Base-by-base conservation (phyloP, 2,888 invertebrate genomes). In the Stenchaetothrips biformis region DNA sequence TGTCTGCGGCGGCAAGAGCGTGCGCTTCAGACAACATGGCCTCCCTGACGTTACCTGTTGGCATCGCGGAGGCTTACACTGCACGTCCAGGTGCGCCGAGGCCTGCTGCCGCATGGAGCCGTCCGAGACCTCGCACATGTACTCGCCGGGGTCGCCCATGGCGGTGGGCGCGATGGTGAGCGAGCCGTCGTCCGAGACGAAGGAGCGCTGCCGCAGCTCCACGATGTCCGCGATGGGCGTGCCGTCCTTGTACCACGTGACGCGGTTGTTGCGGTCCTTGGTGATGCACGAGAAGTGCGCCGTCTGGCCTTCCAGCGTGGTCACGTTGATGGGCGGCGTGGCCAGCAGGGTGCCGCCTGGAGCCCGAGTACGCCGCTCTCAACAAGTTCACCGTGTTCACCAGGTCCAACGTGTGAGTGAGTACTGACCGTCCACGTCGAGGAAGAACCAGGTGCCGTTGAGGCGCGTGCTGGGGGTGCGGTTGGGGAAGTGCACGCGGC, bases 381-480 rank as follows among this genome's bases (percentile, higher is more conserved):
- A 37, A 37, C 37, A 37, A 2, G 37, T 37, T 1, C 1, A 37
- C 37, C 37, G 4, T 37, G 1, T 37, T 37, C 37, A 37, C 37
- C 1, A 37, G n/a, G n/a, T 37, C 37, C 37, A 37, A 37, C 37
- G 37, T 37, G 37, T 37, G 2, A 37, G 37, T n/a, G n/a, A n/a
- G n/a, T n/a, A 37, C 89, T 88, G 87, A 95, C 95, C 95, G 87
- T 95, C 94, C 62, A 97, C 96, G 81, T 93, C 91, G 81, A 97
- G 91, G 86, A 94, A 92, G 86, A 94, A 95, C 92, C 94, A 95
- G 47, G 96, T 96, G 83, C 97, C 96, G 88, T 97, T 97, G 86
- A 94, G 93, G 83, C 94, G 90, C 48, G 92, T 90, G 83, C 92
- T 93, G n/a, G 95, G 95, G 80, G 94, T 91, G 84, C 96, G 91